Percentiles rank a stretch among this genome's conserved stretches.
These are phyloP conservation scores for Teleiodes luculella DNA, from an alignment of 2,888 invertebrate species.

Conservation along the genomic window DNA sequence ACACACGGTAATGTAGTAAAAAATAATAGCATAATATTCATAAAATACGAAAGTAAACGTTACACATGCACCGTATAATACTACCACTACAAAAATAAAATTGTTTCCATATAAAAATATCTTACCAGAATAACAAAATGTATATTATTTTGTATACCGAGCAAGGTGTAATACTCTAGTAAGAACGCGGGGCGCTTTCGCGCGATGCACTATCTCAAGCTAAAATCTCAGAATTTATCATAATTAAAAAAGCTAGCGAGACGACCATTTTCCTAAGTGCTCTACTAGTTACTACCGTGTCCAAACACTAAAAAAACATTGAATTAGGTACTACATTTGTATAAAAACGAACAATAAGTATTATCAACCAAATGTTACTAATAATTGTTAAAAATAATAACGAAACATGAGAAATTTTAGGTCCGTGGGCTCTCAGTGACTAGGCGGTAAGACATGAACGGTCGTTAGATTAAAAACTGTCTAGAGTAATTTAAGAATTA, in stretches of 20 bases:
- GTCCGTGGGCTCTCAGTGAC: slow-evolving; percentile 75
- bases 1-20: slow-evolving; percentile 71
- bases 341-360: slow-evolving; percentile 68
- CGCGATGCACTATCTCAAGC: slow-evolving; percentile 36
- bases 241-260: slow-evolving; percentile 67
- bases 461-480: slow-evolving; percentile 42
- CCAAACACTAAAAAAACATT: slow-evolving; percentile 54
- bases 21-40: slow-evolving; percentile 68
- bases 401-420: slow-evolving; percentile 57
- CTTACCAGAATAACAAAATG: slow-evolving; percentile 76
- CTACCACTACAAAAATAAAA: slow-evolving; percentile 74
- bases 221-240: slow-evolving; percentile 64
- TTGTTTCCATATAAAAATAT: slow-evolving; percentile 70
- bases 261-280: slow-evolving; percentile 67
- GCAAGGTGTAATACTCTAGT: slow-evolving; percentile 69
- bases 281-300: slow-evolving; percentile 75
- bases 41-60: slow-evolving; percentile 65
- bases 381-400: slow-evolving; percentile 54
- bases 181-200: slow-evolving; percentile 40
- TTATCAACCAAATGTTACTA: slow-evolving; percentile 71
- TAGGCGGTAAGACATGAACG: slow-evolving; percentile 71
- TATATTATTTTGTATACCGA: slow-evolving; percentile 70
- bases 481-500: slow-evolving; percentile 42
- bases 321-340: slow-evolving; percentile 59
- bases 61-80: slow-evolving; percentile 76